Conservation (phyloP, 2,888 invertebrate species). For the Andrena praecox region DNA sequence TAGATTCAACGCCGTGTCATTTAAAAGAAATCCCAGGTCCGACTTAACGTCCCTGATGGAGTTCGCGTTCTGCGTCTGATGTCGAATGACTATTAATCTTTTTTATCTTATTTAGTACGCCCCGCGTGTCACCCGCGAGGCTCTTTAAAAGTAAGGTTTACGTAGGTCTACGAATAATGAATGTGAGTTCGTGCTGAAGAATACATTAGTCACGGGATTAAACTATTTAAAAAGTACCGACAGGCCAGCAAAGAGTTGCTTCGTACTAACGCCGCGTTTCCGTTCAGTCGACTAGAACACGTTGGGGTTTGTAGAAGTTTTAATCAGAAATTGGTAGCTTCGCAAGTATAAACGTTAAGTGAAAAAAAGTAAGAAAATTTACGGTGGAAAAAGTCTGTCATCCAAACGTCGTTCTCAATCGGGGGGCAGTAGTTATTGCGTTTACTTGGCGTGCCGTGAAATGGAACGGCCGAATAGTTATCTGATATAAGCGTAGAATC, state of each 20-base stretch:
- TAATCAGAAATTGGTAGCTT: conserved; percentile 44
- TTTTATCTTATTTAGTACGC: neutral
- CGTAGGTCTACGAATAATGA: conserved; percentile 15
- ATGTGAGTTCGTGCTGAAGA: neutral
- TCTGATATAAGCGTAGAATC: conserved; percentile 45
- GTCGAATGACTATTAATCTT: neutral
- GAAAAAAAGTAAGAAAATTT: conserved; percentile 39
- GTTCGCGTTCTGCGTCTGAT: neutral
- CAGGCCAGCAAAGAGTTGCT: conserved; percentile 8
- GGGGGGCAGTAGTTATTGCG: conserved; percentile 10
- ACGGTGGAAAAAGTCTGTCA: conserved; percentile 24
- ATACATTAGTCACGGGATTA: conserved; percentile 30
- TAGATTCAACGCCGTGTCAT: conserved; percentile 1
- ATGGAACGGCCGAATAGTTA: conserved; percentile 32
- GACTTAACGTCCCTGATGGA: neutral
- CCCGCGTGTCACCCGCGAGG: neutral
- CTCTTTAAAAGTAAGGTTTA: neutral
- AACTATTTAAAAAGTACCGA: conserved; percentile 15
- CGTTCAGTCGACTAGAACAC: conserved; percentile 52
- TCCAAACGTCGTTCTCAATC: conserved; percentile 12
- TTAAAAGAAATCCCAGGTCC: neutral
- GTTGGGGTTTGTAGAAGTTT: conserved; percentile 40
- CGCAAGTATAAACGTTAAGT: conserved; percentile 27
- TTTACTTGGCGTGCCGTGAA: conserved; percentile 32
- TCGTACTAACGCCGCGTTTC: conserved; percentile 20